Base-by-base conservation (phyloP, 2,797 vertebrate species). In the Dendrocincla tyrannina region DNA sequence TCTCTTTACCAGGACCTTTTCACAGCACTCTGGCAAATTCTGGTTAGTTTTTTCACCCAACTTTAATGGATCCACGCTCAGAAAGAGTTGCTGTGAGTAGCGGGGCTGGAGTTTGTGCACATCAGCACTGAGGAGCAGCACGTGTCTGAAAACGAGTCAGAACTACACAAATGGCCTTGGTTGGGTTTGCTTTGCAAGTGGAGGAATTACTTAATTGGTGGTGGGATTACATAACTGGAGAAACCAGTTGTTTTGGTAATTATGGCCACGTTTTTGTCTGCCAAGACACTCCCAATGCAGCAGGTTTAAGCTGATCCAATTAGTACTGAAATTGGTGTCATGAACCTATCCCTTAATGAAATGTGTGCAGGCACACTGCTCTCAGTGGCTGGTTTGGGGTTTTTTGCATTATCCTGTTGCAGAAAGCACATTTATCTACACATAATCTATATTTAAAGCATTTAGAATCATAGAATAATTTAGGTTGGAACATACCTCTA, bases 281-380 rank as follows among this genome's bases (percentile, higher is more conserved):
- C 92, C 93, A 85, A 52, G 91, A 78, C 81, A 41, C 85, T 88
- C 76, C 68, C 82, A 47, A 15, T 58, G 75, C 82, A 85, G 68
- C 89, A 95, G 93, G 75, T 95, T 95, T 84, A 80, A 91, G 87
- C 53, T 77, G 91, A 96, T 93, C 92, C 92, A 91, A 91, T 94
- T 95, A 93, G 89, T 77, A 91, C 68, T 4, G 3, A 77, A 89
- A 95, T 88, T 41, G 91, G 68, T 83, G 85, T 88, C 88, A 93
- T 96, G 95, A 96, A 90, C 53, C 73, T 84, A 35, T 39, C 50
- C 0, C 0, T 88, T 94, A 92, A 92, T 95, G 93, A 85, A 88
- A 39, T 10, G 66, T 27, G 58, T 75, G 85, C 85, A 60, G 3
- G 17, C 85, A 64, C 4, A 0, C 75, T 46, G 28, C 78, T 84